Base-by-base conservation (phyloP, 2,888 invertebrate species). In the Caprella mutica region DNA sequence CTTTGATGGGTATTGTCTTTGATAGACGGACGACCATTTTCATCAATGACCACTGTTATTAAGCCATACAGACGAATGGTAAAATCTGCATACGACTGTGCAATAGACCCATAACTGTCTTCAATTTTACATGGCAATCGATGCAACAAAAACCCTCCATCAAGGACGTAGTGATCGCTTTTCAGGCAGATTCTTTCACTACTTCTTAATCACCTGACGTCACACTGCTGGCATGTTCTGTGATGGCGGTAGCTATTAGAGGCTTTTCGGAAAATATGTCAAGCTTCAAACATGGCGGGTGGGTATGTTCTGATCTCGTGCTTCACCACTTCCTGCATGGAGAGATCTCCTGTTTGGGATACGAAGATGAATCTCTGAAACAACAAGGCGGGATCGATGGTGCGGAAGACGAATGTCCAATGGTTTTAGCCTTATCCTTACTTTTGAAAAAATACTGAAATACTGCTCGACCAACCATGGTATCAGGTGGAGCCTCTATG, bases 311-410 rank as follows among this genome's bases (percentile, higher is more conserved):
- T 24, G n/a, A 55, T 26, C 29, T 56, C 55, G 29, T 55, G 55
- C 19, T 30, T 19, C 52, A 55, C 27, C 29, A 52, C 55, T 24
- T 55, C 55, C 55, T 52, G 29, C 40, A 57, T 56, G 42, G 40
- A 44, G 26, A 57, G 38, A 29, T 57, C 42, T 39, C 57, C 6
- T 26, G 39, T 42, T 42, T 26, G 57, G 19, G 55, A 56, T 58
- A 55, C 56, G 58, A 56, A 58, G 56, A 58, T 57, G 56, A 43
- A 26, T 57, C 57, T 57, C 55, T 57, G 57, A 56, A 56, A 56
- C 29, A 56, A 24, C n/a, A n/a, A n/a, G n/a, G n/a, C n/a, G n/a
- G n/a, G n/a, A n/a, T n/a, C n/a, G n/a, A n/a, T n/a, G n/a, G n/a
- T n/a, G n/a, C n/a, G n/a, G n/a, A n/a, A n/a, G n/a, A n/a, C n/a